Conservation (phyloP, 2,888 invertebrate genomes). For the Molanna angustata region DNA sequence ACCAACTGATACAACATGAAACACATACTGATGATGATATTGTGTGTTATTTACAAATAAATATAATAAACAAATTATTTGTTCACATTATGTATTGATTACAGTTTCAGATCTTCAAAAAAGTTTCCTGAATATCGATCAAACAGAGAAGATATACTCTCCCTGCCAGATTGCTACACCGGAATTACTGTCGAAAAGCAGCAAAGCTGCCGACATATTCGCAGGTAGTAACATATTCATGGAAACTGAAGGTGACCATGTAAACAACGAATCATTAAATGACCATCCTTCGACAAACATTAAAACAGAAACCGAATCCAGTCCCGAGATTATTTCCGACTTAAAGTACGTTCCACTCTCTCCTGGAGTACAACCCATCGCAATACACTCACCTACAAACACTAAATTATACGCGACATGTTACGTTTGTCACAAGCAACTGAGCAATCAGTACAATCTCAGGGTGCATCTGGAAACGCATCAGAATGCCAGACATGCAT, state of each 20-base stretch:
- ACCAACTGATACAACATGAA: too few species aligned
- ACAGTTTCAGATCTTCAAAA: constrained; percentile 26
- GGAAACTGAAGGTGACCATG: constrained; percentile 28
- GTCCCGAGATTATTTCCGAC: constrained; percentile 29
- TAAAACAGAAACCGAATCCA: constrained; percentile 28
- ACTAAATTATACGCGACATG: constrained; percentile 55
- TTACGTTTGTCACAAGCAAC: constrained; percentile 80
- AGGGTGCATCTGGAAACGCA: constrained; percentile 90
- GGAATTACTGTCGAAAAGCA: constrained; percentile 23
- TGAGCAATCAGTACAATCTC: constrained; percentile 88
- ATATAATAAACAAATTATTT: too few species aligned
- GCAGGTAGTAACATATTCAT: constrained; percentile 32
- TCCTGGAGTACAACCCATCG: constrained; percentile 18
- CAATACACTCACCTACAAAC: constrained; percentile 26
- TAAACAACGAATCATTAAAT: constrained; percentile 9
- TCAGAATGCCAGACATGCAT: constrained; percentile 83
- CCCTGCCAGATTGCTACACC: constrained; percentile 34
- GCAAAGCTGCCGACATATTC: constrained; percentile 30
- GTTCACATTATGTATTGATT: too few species aligned
- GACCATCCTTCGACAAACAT: constrained; percentile 15
- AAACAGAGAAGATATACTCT: constrained; percentile 33
- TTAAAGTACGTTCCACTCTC: constrained; percentile 27
- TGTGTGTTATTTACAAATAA: too few species aligned
- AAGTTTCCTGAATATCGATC: constrained; percentile 19
- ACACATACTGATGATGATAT: too few species aligned